These are phyloP conservation scores for Suillia variegata DNA, from an alignment of 2,888 invertebrate genomes.

Conservation along the genomic window DNA sequence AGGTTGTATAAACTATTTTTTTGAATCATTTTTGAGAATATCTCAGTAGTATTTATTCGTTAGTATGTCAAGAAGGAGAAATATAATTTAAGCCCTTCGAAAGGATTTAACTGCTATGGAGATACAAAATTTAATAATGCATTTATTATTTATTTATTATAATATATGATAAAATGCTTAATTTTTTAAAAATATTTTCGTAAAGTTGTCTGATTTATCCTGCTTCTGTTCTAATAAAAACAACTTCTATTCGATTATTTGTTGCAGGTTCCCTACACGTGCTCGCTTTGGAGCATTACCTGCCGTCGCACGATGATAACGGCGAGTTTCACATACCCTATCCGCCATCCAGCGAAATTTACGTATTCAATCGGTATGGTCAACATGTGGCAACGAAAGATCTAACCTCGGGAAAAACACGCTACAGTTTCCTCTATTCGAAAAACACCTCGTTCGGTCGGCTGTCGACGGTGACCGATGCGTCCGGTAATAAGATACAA, in stretches of 20 bases:
- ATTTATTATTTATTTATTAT: no score
- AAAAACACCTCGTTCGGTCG: constrained; percentile 96
- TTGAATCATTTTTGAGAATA: no score
- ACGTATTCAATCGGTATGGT: constrained; percentile 92
- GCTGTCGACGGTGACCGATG: constrained; percentile 90
- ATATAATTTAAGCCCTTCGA: neutral
- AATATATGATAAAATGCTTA: no score
- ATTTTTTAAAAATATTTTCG: no score
- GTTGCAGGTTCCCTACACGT: constrained; percentile 77
- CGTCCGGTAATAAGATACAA: constrained; percentile 90
- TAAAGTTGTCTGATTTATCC: no score
- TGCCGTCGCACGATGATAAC: constrained; percentile 85
- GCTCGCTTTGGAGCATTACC: constrained; percentile 82
- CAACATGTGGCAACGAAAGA: constrained; percentile 96
- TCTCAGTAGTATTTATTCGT: no score
- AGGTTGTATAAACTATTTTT: no score
- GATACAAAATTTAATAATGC: no score
- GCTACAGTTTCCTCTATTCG: constrained; percentile 95
- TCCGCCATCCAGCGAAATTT: constrained; percentile 91
- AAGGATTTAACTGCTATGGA: no score
- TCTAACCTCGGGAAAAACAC: constrained; percentile 89
- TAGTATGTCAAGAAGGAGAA: neutral
- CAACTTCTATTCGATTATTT: no score
- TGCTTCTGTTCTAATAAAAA: no score
- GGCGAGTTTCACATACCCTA: constrained; percentile 93